phyloP scores from a whole-genome alignment of 2,797 vertebrate species.

The Centropyge bicolor region DNA sequence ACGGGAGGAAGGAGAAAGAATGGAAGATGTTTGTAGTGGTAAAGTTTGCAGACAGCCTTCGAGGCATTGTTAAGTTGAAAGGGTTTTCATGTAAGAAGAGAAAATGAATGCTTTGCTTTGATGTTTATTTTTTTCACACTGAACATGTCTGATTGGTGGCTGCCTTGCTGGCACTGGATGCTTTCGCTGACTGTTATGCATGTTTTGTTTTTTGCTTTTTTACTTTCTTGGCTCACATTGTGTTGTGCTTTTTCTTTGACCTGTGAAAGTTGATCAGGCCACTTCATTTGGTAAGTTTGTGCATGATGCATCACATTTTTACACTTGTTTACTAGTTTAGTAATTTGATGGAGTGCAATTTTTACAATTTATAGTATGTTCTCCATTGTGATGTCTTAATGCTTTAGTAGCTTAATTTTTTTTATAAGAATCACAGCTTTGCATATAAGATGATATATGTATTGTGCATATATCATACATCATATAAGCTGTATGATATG shows the following conservation, averaged over 20 bases:
- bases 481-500: conserved; percentile 38
- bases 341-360: neutral
- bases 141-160: conserved; percentile 33
- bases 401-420: neutral
- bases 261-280: conserved; percentile 88
- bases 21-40: neutral
- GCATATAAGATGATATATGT: conserved; percentile 10
- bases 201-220: conserved; percentile 64
- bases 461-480: conserved; percentile 31
- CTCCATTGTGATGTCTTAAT: neutral
- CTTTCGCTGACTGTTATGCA: conserved; percentile 68
- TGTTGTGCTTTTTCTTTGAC: conserved; percentile 83
- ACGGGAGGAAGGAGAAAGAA: neutral
- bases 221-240: conserved; percentile 77
- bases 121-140: conserved; percentile 1
- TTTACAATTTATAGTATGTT: neutral
- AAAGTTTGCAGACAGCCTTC: neutral
- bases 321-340: conserved; percentile 7
- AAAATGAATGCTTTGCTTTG: conserved; percentile 52
- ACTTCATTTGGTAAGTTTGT: conserved; percentile 87
- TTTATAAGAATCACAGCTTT: neutral
- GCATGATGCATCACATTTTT: conserved; percentile 70
- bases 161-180: conserved; percentile 55
- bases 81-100: conserved; percentile 34
- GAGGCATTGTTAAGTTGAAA: conserved; percentile 6